phyloP scores from a whole-genome alignment of 1,140 invertebrate species.

The Glomeris maerens region DNA sequence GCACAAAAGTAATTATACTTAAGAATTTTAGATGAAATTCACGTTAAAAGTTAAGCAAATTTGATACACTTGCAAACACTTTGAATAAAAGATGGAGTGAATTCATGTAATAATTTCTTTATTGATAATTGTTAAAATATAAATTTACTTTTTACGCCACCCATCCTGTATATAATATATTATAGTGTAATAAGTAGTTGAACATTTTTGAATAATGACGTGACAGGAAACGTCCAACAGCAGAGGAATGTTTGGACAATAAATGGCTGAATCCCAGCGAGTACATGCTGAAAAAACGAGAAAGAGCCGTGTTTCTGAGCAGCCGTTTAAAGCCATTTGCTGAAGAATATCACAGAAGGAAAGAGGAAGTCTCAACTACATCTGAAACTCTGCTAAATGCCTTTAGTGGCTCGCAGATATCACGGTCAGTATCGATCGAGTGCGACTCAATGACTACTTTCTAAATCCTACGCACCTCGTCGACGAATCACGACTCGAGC shows the following conservation, averaged over 20 bases:
- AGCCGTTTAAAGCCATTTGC: slow-evolving; percentile 42
- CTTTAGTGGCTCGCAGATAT: slow-evolving; percentile 3
- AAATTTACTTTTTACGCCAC: not conserved
- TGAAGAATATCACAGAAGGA: slow-evolving; percentile 15
- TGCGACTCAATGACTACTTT: slow-evolving; percentile 7
- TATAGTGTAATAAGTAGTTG: no score
- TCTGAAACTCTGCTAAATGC: not conserved
- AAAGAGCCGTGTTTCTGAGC: slow-evolving; percentile 69
- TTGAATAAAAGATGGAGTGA: no score
- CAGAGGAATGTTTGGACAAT: slow-evolving; percentile 88
- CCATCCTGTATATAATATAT: no score
- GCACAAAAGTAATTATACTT: no score
- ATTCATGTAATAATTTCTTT: no score
- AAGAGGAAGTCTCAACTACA: not conserved
- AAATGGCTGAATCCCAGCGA: slow-evolving; percentile 84
- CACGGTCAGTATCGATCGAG: slow-evolving; percentile 7
- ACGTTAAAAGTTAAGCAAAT: no score
- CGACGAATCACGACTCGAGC: no score
- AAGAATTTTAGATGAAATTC: no score
- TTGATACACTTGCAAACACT: no score
- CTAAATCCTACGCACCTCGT: no score
- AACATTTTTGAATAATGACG: not conserved
- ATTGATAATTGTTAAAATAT: no score
- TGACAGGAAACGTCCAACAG: slow-evolving; percentile 73
- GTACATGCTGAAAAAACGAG: slow-evolving; percentile 81